Evolutionary conservation across 92 coral and sea anemone genomes (phyloP).

Genomic region (Palythoa heliodiscus): DNA sequence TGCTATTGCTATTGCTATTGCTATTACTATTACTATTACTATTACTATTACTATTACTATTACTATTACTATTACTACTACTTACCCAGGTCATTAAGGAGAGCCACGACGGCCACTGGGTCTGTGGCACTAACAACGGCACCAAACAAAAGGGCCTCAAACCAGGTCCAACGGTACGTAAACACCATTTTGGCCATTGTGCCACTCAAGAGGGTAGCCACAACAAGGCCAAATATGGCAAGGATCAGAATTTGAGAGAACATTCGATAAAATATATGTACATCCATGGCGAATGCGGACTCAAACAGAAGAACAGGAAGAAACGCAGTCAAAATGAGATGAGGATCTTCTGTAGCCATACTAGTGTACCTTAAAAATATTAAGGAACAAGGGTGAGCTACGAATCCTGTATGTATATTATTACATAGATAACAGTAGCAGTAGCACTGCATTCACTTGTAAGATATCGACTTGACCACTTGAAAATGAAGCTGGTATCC

Average conservation of each 20-base stretch:
- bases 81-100: slow-evolving; percentile 92
- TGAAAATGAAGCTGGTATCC: too few relatives aligned
- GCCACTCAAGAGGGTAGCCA: slow-evolving; percentile 82
- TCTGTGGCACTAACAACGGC: slow-evolving; percentile 97
- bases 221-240: slow-evolving; percentile 91
- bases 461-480: too few relatives aligned
- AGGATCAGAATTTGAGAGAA: slow-evolving; percentile 91
- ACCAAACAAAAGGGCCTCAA: slow-evolving; percentile 92
- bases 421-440: too few relatives aligned
- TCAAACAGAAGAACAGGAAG: slow-evolving; percentile 98
- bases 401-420: too few relatives aligned
- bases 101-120: slow-evolving; percentile 97
- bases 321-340: slow-evolving; percentile 91
- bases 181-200: slow-evolving; percentile 96
- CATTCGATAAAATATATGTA: slow-evolving; percentile 94
- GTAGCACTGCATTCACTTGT: too few relatives aligned
- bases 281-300: slow-evolving; percentile 99
- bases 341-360: slow-evolving; percentile 92
- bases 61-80: background rate
- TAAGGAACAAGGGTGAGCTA: background rate
- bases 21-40: too few relatives aligned
- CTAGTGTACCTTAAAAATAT: slow-evolving; percentile 71
- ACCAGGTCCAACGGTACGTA: slow-evolving; percentile 95
- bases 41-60: too few relatives aligned
- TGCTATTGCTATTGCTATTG: too few relatives aligned